Base-by-base conservation (phyloP, 2,888 invertebrate genomes). In the Graphium colonna region DNA sequence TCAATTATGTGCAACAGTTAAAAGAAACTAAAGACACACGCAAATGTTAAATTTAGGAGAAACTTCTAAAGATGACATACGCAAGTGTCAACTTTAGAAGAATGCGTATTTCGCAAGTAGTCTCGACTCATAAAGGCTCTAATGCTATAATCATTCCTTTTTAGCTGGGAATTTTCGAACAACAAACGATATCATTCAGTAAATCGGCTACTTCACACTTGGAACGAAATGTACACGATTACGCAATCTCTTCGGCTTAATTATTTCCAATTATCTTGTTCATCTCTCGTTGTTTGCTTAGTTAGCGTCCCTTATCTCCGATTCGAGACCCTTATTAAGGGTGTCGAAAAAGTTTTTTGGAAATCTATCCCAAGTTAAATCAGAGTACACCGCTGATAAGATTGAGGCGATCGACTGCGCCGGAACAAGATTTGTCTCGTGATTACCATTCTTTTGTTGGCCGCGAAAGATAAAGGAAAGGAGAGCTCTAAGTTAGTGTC, bases 371-470 rank as follows among this genome's bases (percentile, higher is more conserved):
- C 4, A 44, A 16, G 31, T 13, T 13, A 45, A 45, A 40, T 33
- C 53, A 49, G 48, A 33, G 38, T 42, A 50, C 64, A 64, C 60
- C 60, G 62, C 61, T 51, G 56, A 59, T 83, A 82, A 82, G 81
- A 82, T 82, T 76, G 63, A 57, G 38, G 58, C 40, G 61, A 63
- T 64, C 63, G 55, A 59, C 64, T 52, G 57, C 58, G 61, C 57
- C 40, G 42, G 49, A 60, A 71, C 71, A 76, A 72, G 71, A 67
- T 69, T 63, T 60, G 43, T 60, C 58, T 58, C 52, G 54, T 62
- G 62, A 72, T 66, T 70, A 71, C 62, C 72, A 70, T 70, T 67
- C 66, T 63, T 62, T 66, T 58, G 68, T 52, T 66, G 60, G 64
- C 54, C 58, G 61, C 61, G 39, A 61, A 59, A 42, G 1, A 52